phyloP scores from a whole-genome alignment of 2,888 invertebrate species.

The Acleris laterana region DNA sequence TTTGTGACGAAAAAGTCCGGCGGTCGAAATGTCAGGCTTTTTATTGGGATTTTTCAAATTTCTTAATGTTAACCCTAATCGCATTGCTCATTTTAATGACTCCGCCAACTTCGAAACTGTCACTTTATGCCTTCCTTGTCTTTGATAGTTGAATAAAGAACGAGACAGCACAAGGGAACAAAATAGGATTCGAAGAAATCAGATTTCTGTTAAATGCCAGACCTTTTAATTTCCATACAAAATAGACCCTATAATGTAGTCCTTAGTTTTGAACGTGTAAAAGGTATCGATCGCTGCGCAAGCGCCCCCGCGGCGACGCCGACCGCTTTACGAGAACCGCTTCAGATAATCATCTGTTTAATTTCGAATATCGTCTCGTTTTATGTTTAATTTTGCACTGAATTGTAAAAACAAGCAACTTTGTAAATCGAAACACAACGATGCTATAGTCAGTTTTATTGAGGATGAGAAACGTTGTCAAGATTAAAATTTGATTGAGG shows the following conservation, averaged over 20 bases:
- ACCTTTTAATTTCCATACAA: too few relatives aligned
- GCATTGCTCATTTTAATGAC: too few relatives aligned
- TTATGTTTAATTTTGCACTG: not conserved
- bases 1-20: too few relatives aligned
- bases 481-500: too few relatives aligned
- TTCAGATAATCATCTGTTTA: constrained; percentile 18
- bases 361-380: constrained; percentile 1
- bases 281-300: constrained; percentile 34
- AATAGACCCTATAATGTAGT: too few relatives aligned
- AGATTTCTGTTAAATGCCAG: too few relatives aligned
- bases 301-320: constrained; percentile 19
- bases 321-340: constrained; percentile 22
- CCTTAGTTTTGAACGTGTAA: not conserved
- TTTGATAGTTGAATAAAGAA: too few relatives aligned
- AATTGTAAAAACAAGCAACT: not conserved
- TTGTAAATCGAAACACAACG: not conserved
- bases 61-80: too few relatives aligned
- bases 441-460: not conserved
- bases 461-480: not conserved
- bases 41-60: too few relatives aligned
- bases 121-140: too few relatives aligned
- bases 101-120: too few relatives aligned
- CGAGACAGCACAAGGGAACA: not conserved
- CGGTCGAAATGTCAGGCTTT: too few relatives aligned
- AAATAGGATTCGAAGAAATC: not conserved